Evolutionary conservation across 2,888 invertebrate genomes (phyloP).

Genomic region (Pristionchus mayeri): DNA sequence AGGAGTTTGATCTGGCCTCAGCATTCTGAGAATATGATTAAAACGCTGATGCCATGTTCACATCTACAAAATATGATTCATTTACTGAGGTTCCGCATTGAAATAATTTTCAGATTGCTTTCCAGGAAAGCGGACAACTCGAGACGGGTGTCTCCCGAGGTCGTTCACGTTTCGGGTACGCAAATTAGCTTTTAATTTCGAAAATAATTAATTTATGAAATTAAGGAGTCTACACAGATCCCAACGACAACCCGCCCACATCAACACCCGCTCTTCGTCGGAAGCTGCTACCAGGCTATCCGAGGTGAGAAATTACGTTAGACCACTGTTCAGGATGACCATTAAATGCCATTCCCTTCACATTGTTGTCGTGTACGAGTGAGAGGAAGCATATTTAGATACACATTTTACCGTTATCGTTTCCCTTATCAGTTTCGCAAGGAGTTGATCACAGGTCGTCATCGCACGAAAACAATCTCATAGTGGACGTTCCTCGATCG

Average conservation of each 20-base stretch:
- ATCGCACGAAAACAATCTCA: background rate
- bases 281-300: background rate
- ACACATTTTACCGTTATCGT: too few species aligned
- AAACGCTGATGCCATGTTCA: too few species aligned
- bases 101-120: too few species aligned
- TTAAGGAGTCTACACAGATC: background rate
- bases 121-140: background rate
- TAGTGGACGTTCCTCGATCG: background rate
- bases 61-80: too few species aligned
- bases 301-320: background rate
- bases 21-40: too few species aligned
- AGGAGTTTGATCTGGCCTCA: too few species aligned
- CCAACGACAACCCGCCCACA: background rate
- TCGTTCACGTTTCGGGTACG: background rate
- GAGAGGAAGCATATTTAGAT: background rate
- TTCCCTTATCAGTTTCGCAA: too few species aligned
- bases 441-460: too few species aligned
- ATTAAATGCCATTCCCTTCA: too few species aligned
- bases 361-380: background rate
- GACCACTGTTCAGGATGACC: background rate
- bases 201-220: background rate
- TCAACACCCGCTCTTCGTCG: background rate
- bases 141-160: background rate
- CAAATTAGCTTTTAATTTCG: background rate
- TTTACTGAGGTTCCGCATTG: too few species aligned